Conservation (phyloP, 2,113 vertebrate species). For the Arizona elegans region DNA sequence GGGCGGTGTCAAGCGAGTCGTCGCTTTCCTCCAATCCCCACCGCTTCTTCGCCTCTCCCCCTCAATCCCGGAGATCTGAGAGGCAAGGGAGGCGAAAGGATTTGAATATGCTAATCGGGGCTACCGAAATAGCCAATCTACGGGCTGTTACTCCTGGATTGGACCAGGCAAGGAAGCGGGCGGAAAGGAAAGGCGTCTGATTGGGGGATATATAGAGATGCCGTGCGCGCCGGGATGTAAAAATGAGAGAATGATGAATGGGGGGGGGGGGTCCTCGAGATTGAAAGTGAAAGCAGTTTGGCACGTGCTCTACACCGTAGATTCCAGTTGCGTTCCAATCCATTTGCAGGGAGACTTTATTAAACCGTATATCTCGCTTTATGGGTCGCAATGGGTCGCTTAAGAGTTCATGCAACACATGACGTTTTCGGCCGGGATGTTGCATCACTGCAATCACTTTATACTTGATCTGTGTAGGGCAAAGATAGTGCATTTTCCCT, state of each 20-base stretch:
- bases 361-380: background rate
- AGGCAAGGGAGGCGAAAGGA: fast-evolving
- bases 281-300: background rate
- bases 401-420: background rate
- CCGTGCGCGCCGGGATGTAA: background rate
- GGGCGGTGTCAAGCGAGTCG: fast-evolving
- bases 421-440: background rate
- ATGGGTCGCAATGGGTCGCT: background rate
- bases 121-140: background rate
- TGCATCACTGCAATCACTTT: background rate
- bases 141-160: background rate
- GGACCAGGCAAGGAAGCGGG: background rate
- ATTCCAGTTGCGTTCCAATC: background rate
- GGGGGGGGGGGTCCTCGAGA: background rate
- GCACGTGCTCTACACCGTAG: background rate
- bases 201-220: background rate
- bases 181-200: background rate
- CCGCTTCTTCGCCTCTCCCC: too few species aligned
- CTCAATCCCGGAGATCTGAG: too few species aligned
- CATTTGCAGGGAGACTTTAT: background rate
- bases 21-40: background rate
- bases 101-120: background rate
- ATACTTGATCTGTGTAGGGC: background rate
- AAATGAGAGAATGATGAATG: background rate
- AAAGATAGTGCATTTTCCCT: background rate